phyloP scores from a whole-genome alignment of 2,888 invertebrate genomes.

The Neoascia interrupta region DNA sequence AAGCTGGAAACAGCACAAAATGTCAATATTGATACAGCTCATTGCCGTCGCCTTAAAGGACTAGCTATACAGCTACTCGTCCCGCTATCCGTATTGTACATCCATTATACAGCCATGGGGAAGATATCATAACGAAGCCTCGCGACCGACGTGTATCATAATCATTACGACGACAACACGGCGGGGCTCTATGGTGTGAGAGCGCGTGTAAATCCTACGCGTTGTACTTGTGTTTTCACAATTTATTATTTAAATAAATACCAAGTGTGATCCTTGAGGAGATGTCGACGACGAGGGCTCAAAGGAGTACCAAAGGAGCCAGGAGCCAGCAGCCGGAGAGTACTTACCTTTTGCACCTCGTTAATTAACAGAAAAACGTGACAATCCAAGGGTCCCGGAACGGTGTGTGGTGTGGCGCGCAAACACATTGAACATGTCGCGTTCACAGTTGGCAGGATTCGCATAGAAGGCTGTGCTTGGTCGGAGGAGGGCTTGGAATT shows the following conservation, averaged over 20 bases:
- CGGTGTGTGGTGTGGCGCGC: slow-evolving; percentile 19
- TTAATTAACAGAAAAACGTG: slow-evolving; percentile 70
- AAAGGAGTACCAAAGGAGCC: slow-evolving; percentile 23
- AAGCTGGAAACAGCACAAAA: slow-evolving; percentile 57
- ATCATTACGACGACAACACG: slow-evolving; percentile 41
- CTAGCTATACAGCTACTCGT: not conserved
- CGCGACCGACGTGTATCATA: slow-evolving; percentile 41
- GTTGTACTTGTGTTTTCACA: slow-evolving; percentile 50
- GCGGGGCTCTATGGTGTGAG: slow-evolving; percentile 10
- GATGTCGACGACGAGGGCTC: slow-evolving; percentile 29
- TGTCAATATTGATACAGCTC: slow-evolving; percentile 64
- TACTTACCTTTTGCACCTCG: slow-evolving; percentile 69
- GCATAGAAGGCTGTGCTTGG: slow-evolving; percentile 11
- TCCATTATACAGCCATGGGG: not conserved
- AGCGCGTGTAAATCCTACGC: slow-evolving; percentile 37
- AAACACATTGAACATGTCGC: slow-evolving; percentile 67
- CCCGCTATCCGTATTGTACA: not conserved
- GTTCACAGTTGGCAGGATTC: slow-evolving; percentile 59
- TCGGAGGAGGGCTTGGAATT: slow-evolving; percentile 46
- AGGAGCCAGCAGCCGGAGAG: slow-evolving; percentile 16
- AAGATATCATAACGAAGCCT: slow-evolving; percentile 1
- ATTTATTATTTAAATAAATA: slow-evolving; percentile 69
- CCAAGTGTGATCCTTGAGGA: slow-evolving; percentile 60
- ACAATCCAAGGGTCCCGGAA: slow-evolving; percentile 55
- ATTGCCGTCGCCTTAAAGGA: slow-evolving; percentile 38